Evolutionary conservation across 2,797 vertebrate genomes (phyloP).

Genomic region (Tragopan temminckii): DNA sequence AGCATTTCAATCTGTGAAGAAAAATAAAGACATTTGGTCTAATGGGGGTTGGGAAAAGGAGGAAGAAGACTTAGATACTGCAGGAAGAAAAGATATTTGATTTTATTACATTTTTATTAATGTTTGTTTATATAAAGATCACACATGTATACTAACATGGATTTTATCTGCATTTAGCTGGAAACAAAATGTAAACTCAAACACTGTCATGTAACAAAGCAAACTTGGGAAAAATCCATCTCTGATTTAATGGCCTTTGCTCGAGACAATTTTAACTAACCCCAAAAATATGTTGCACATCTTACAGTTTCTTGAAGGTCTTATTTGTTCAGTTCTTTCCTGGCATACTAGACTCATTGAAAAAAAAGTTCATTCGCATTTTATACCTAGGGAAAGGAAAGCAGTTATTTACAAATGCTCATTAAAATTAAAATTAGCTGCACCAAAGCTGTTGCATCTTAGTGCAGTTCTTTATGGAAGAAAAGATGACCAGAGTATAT

Average conservation of each 20-base stretch:
- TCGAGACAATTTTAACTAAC: neutral
- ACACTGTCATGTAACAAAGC: neutral
- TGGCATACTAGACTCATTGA: neutral
- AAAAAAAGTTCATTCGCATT: neutral
- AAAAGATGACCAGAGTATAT: neutral
- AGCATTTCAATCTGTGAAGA: slow-evolving; percentile 89
- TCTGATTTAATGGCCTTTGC: neutral
- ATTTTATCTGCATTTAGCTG: neutral
- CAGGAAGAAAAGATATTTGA: neutral
- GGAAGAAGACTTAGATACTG: neutral
- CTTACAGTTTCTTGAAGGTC: neutral
- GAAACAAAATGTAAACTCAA: neutral
- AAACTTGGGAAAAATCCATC: neutral
- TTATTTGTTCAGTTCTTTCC: neutral
- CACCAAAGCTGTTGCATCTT: neutral
- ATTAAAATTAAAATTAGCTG: neutral
- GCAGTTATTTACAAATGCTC: neutral
- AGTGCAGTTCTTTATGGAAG: neutral
- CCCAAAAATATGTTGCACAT: neutral
- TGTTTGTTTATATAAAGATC: neutral
- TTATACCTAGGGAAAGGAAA: neutral
- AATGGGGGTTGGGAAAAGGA: neutral
- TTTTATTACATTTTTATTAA: neutral
- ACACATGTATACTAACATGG: neutral
- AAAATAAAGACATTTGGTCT: slow-evolving; percentile 44